Conservation (phyloP, 2,113 vertebrate genomes). For the Antennarius striatus region DNA sequence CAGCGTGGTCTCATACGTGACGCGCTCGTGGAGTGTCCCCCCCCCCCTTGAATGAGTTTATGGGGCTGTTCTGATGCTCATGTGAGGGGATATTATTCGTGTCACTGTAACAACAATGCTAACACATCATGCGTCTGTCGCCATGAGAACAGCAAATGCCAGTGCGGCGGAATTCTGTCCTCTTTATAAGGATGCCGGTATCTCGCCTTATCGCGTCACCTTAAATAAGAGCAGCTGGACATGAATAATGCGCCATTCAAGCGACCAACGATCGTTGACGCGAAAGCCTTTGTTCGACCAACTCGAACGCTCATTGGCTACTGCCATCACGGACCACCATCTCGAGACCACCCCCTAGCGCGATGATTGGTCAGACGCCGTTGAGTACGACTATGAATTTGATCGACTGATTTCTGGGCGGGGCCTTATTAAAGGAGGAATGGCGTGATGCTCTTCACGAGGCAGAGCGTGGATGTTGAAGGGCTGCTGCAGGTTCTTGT, state of each 20-base stretch:
- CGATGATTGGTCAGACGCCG: conserved; percentile 70
- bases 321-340: conserved; percentile 77
- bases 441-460: neutral
- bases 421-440: conserved; percentile 70
- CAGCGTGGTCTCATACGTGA: no score
- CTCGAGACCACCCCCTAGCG: conserved; percentile 54
- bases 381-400: conserved; percentile 75
- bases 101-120: no score
- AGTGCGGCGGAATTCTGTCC: no score
- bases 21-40: no score
- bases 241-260: conserved; percentile 67
- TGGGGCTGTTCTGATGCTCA: no score
- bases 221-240: conserved; percentile 62
- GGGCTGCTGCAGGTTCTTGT: neutral
- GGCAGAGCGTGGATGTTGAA: neutral
- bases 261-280: conserved; percentile 57
- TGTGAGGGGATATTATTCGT: no score
- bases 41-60: no score
- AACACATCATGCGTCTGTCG: no score
- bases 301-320: conserved; percentile 66
- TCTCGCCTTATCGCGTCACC: conserved; percentile 39
- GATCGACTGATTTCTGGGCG: conserved; percentile 86
- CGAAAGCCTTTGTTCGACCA: conserved; percentile 56
- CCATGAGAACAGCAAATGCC: no score
- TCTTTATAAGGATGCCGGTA: no score